phyloP scores from a whole-genome alignment of 2,888 invertebrate species.

The Cephus spinipes region DNA sequence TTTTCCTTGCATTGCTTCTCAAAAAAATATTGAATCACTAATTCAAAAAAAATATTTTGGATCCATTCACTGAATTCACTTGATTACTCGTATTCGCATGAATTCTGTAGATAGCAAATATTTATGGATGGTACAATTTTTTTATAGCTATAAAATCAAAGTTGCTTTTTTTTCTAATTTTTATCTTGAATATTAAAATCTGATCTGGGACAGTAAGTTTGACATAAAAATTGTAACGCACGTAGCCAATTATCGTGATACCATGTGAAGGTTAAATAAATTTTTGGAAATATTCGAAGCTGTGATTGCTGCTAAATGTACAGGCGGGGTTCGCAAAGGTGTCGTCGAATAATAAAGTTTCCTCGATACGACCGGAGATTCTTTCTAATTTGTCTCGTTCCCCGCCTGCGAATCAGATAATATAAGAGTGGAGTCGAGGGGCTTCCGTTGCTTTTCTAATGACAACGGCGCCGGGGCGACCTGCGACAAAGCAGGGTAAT shows the following conservation, averaged over 20 bases:
- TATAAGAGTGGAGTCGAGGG: constrained; percentile 57
- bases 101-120: background rate
- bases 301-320: background rate
- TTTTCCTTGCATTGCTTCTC: background rate
- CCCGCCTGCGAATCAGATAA: constrained; percentile 52
- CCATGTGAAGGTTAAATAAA: background rate
- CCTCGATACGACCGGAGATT: constrained; percentile 45
- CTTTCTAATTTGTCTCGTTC: constrained; percentile 58
- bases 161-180: background rate
- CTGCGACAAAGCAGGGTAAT: constrained; percentile 65
- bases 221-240: background rate
- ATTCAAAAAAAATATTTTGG: background rate
- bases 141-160: background rate
- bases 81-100: background rate
- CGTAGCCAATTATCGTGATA: background rate
- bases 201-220: background rate
- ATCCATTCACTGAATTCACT: background rate
- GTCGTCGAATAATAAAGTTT: constrained; percentile 55
- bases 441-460: constrained; percentile 66
- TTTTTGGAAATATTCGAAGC: background rate
- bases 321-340: constrained; percentile 30
- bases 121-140: background rate
- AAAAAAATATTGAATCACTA: background rate
- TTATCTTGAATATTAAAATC: background rate
- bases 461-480: constrained; percentile 60